A percentile compares a stretch with the other conserved stretches of the same genome.
Evolutionary conservation across 2,113 vertebrate species (phyloP).

Genomic region (Hipposideros armiger): DNA sequence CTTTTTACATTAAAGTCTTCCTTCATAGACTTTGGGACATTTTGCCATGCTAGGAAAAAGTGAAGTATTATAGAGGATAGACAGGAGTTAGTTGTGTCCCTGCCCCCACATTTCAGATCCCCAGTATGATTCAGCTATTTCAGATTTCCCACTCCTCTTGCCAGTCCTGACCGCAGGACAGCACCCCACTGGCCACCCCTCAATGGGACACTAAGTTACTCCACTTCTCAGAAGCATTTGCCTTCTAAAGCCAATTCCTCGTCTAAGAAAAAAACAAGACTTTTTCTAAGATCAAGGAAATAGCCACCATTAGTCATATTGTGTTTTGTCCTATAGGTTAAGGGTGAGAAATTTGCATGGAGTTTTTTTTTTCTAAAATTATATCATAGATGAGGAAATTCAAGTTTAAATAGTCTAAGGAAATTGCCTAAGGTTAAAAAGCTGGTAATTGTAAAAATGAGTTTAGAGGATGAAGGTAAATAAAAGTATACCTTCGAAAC

Average conservation of each 20-base stretch:
- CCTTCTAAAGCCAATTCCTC: background rate
- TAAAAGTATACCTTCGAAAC: background rate
- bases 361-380: background rate
- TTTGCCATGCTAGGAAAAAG: background rate
- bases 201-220: background rate
- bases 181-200: background rate
- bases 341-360: background rate
- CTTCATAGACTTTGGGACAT: background rate
- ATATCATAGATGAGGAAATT: background rate
- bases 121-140: background rate
- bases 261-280: background rate
- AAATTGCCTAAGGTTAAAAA: background rate
- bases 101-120: background rate
- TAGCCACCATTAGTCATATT: background rate
- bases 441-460: background rate
- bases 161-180: background rate
- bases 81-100: background rate
- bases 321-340: background rate
- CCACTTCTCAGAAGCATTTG: background rate
- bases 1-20: background rate
- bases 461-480: background rate
- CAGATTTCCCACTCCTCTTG: background rate
- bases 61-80: background rate
- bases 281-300: background rate
- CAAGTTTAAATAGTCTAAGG: background rate